These are phyloP conservation scores for Gymnosoma rotundatum DNA, from an alignment of 2,888 invertebrate species.

Conservation along the genomic window DNA sequence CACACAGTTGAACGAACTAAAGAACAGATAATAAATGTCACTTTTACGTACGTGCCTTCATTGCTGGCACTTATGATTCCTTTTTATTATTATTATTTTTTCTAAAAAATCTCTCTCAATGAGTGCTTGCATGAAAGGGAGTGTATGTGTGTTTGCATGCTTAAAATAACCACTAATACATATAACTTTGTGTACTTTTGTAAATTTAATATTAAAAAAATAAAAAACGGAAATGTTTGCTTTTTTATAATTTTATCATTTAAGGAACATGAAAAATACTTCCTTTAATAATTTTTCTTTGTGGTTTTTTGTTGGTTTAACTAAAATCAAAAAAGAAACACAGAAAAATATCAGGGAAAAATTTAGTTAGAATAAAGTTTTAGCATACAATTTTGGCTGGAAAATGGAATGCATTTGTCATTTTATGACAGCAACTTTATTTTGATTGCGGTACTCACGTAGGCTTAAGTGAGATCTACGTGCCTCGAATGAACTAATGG, in stretches of 20 bases:
- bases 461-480: slow-evolving; percentile 73
- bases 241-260: slow-evolving; percentile 66
- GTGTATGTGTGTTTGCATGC: neutral
- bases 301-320: slow-evolving; percentile 46
- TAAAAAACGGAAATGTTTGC: slow-evolving; percentile 32
- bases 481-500: slow-evolving; percentile 69
- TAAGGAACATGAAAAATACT: slow-evolving; percentile 56
- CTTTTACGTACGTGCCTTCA: slow-evolving; percentile 71
- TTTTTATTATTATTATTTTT: slow-evolving; percentile 30
- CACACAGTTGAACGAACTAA: slow-evolving; percentile 41
- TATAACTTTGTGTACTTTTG: slow-evolving; percentile 23
- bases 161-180: slow-evolving; percentile 43
- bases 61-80: slow-evolving; percentile 66
- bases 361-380: slow-evolving; percentile 51
- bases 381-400: slow-evolving; percentile 64
- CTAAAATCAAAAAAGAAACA: slow-evolving; percentile 3
- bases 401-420: slow-evolving; percentile 71
- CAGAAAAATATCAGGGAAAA: slow-evolving; percentile 1
- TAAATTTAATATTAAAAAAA: slow-evolving; percentile 45
- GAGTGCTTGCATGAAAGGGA: neutral
- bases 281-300: slow-evolving; percentile 62
- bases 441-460: slow-evolving; percentile 72
- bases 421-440: slow-evolving; percentile 72
- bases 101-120: slow-evolving; percentile 30
- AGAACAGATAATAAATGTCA: slow-evolving; percentile 72